phyloP scores from a whole-genome alignment of 2,888 invertebrate species.

The Spatulosminthurus flaviceps region DNA sequence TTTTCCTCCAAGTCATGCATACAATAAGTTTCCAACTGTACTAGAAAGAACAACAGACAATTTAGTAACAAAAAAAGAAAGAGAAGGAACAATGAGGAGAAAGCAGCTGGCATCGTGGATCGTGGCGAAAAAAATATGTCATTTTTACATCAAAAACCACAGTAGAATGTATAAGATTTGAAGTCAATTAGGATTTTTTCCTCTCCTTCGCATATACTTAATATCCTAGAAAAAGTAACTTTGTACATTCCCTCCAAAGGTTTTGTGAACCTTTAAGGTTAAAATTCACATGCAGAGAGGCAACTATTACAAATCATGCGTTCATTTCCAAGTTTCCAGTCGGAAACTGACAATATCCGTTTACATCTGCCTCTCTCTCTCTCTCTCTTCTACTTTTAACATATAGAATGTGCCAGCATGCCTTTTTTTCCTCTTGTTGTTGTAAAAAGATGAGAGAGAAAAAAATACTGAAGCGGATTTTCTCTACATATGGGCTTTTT shows the following conservation, averaged over 20 bases:
- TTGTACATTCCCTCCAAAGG: neutral
- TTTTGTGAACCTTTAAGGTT: neutral
- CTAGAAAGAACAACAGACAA: neutral
- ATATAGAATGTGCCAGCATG: too few species aligned
- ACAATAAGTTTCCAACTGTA: neutral
- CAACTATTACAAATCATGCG: conserved; percentile 21
- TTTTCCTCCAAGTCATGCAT: neutral
- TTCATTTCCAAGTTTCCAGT: neutral
- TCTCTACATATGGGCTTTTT: neutral
- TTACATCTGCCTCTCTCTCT: conserved; percentile 7
- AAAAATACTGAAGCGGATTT: neutral
- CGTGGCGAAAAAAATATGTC: neutral
- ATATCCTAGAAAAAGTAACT: neutral
- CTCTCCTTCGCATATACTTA: too few species aligned
- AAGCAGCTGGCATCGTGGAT: conserved; percentile 4
- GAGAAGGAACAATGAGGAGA: conserved; percentile 1
- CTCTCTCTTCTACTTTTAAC: neutral
- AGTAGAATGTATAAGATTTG: neutral
- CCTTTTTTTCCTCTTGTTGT: too few species aligned
- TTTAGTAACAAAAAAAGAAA: too few species aligned
- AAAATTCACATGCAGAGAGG: neutral
- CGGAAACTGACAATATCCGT: neutral
- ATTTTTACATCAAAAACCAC: conserved; percentile 7
- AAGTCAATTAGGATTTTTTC: too few species aligned
- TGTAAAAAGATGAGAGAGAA: too few species aligned